Conservation (phyloP, 2,888 invertebrate genomes). For the Mythimna pallens region DNA sequence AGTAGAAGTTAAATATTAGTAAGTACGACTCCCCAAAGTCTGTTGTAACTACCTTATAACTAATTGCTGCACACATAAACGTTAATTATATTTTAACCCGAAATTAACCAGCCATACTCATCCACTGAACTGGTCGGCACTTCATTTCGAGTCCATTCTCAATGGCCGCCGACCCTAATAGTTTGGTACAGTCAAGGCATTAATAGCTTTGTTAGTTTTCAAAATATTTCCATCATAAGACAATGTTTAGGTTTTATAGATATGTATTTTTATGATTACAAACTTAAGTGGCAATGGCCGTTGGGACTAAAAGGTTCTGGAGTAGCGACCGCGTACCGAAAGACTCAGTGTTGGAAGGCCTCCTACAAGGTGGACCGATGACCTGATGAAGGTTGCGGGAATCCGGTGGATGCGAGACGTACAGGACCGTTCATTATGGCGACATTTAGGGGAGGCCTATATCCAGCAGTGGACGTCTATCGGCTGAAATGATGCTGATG, state of each 20-base stretch:
- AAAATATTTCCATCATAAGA: neutral
- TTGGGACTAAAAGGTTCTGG: no score
- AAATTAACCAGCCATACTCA: conserved; percentile 45
- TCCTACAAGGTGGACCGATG: no score
- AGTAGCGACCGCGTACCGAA: no score
- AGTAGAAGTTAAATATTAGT: conserved; percentile 6
- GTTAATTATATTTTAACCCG: conserved; percentile 47
- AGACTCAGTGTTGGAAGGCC: no score
- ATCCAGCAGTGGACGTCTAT: no score
- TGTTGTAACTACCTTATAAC: neutral
- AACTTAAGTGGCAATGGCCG: no score
- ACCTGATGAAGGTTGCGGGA: no score
- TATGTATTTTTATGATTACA: neutral
- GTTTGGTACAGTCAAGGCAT: conserved; percentile 23
- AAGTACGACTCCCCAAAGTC: neutral
- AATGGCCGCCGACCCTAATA: conserved; percentile 51
- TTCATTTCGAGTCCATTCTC: conserved; percentile 43
- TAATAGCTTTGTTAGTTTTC: neutral
- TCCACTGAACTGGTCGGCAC: conserved; percentile 43
- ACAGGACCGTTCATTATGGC: no score
- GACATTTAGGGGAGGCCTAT: no score
- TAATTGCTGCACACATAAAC: conserved; percentile 13
- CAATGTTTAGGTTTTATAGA: no score
- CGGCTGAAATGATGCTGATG: no score
- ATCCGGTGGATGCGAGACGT: no score